These are phyloP conservation scores for Pedicia rivosa DNA, from an alignment of 2,888 invertebrate species.

Conservation along the genomic window DNA sequence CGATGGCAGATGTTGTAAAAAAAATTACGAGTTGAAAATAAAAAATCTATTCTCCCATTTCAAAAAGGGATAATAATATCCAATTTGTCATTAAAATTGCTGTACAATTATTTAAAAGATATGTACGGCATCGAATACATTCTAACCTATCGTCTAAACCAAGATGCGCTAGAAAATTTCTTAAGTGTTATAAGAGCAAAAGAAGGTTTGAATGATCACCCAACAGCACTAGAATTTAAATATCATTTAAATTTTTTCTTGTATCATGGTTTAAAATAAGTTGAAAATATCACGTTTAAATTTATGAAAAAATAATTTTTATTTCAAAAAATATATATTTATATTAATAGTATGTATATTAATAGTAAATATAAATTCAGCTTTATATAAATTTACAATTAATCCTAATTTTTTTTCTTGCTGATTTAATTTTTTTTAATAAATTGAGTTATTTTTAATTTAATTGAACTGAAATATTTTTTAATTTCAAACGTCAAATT, in stretches of 20 bases:
- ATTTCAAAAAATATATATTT: too few relatives aligned
- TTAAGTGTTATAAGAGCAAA: constrained; percentile 8
- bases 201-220: constrained; percentile 7
- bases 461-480: too few relatives aligned
- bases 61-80: constrained; percentile 13
- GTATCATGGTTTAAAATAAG: too few relatives aligned
- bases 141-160: constrained; percentile 1
- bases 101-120: not conserved
- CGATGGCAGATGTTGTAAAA: constrained; percentile 11
- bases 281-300: too few relatives aligned
- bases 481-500: too few relatives aligned
- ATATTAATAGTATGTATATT: too few relatives aligned
- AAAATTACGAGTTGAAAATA: constrained; percentile 11
- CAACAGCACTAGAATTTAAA: constrained; percentile 7
- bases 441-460: too few relatives aligned
- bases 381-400: too few relatives aligned
- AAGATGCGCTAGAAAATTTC: constrained; percentile 9
- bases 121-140: not conserved
- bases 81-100: not conserved
- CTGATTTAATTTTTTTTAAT: too few relatives aligned
- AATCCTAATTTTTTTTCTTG: too few relatives aligned
- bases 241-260: constrained; percentile 7
- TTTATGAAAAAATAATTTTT: too few relatives aligned
- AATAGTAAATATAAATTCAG: too few relatives aligned
- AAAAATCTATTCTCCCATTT: constrained; percentile 13